Conservation (phyloP, 2,888 invertebrate genomes). For the Melanargia galathea region DNA sequence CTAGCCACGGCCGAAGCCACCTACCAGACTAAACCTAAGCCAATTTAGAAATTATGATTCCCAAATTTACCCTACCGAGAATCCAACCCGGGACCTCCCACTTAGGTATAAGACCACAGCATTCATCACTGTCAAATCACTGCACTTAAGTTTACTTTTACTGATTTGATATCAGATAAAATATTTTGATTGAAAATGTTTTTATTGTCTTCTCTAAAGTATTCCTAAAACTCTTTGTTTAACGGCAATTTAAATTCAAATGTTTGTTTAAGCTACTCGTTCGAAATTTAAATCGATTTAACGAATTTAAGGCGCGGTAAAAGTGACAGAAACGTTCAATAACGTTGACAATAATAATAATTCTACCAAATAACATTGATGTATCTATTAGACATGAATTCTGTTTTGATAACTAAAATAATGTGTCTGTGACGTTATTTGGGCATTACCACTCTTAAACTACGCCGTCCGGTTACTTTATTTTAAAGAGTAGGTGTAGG, state of each 20-base stretch:
- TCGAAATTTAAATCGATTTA: conserved; percentile 31
- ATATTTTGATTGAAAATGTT: too few relatives aligned
- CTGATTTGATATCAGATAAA: too few relatives aligned
- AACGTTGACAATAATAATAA: conserved; percentile 1
- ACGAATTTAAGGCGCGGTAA: conserved; percentile 31
- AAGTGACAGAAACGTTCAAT: conserved; percentile 22
- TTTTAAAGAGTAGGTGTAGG: not conserved
- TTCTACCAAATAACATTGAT: conserved; percentile 7
- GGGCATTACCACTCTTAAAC: not conserved
- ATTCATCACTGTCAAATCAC: too few relatives aligned
- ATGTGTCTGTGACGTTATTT: conserved; percentile 9
- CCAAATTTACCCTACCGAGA: too few relatives aligned
- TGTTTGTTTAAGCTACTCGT: conserved; percentile 19
- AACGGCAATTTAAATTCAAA: conserved; percentile 10
- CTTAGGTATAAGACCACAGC: too few relatives aligned
- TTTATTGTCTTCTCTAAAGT: not conserved
- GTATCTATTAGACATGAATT: not conserved
- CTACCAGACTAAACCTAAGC: too few relatives aligned
- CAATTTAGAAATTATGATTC: too few relatives aligned
- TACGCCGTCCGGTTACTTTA: too few relatives aligned
- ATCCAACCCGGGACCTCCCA: too few relatives aligned
- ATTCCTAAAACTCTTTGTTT: not conserved
- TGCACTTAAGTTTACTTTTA: too few relatives aligned
- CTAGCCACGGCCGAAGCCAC: too few relatives aligned
- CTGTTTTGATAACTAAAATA: too few relatives aligned